phyloP scores from a whole-genome alignment of 2,113 vertebrate species.

The Tachycineta bicolor region DNA sequence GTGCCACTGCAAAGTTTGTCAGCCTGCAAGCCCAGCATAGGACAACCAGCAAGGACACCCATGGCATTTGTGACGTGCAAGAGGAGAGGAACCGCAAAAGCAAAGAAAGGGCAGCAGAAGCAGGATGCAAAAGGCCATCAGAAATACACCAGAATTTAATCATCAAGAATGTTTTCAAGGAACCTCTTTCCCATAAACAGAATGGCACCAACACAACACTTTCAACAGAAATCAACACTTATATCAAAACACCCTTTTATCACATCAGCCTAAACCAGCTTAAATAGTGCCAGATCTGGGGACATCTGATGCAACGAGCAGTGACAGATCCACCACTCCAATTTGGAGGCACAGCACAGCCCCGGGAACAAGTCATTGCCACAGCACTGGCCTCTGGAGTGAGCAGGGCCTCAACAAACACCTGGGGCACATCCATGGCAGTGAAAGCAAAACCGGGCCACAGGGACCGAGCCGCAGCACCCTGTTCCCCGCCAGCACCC shows the following conservation, averaged over 20 bases:
- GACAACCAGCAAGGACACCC: accelerated
- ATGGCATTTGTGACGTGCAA: accelerated
- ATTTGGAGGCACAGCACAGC: accelerated
- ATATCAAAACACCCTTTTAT: not conserved
- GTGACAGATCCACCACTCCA: not conserved
- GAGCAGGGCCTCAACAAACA: not conserved
- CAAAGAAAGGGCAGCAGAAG: not conserved
- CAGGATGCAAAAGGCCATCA: not conserved
- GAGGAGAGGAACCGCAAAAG: not conserved
- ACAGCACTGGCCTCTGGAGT: not conserved
- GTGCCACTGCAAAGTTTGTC: not conserved
- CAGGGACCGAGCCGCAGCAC: accelerated
- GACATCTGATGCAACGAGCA: not conserved
- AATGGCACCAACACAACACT: not conserved
- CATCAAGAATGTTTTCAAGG: not conserved
- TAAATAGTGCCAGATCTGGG: accelerated
- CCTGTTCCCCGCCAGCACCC: not conserved
- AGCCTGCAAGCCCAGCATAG: not conserved
- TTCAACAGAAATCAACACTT: not conserved
- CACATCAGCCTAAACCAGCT: not conserved
- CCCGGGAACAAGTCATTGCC: not conserved
- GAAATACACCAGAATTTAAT: not conserved
- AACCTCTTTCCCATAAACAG: not conserved
- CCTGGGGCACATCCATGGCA: not conserved
- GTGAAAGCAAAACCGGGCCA: accelerated